Evolutionary conservation across 2,888 invertebrate genomes (phyloP).

Genomic region (Xylota segnis): DNA sequence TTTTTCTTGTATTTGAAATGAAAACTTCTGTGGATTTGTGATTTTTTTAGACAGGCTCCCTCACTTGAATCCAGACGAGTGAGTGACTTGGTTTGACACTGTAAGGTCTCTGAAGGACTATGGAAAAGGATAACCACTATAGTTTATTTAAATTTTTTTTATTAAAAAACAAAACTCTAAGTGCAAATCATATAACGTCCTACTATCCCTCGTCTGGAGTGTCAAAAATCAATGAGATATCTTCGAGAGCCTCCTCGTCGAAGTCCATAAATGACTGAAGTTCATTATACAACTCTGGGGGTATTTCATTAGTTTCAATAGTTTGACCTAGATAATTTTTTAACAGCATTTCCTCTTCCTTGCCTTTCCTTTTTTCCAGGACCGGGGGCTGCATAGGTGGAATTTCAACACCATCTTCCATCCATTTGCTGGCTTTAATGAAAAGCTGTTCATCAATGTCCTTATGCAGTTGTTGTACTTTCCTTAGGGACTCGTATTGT

Average conservation of each 20-base stretch:
- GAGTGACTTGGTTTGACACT: too few species aligned
- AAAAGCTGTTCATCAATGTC: conserved; percentile 35
- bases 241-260: conserved; percentile 40
- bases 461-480: conserved; percentile 17
- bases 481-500: background rate
- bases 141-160: conserved; percentile 18
- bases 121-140: too few species aligned
- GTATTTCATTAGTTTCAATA: background rate
- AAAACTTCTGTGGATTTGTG: too few species aligned
- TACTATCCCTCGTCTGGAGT: background rate
- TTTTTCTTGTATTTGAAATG: too few species aligned
- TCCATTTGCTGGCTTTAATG: conserved; percentile 14
- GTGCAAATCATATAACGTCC: background rate
- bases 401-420: background rate
- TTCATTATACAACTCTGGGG: background rate
- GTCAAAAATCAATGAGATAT: conserved; percentile 37
- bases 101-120: background rate
- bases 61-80: too few species aligned
- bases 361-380: background rate
- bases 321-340: background rate
- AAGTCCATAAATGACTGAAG: conserved; percentile 22
- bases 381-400: background rate
- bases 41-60: too few species aligned
- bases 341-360: conserved; percentile 19
- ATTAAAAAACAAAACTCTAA: conserved; percentile 13